Conservation (phyloP, 2,113 vertebrate species). For the Gila orcuttii region DNA sequence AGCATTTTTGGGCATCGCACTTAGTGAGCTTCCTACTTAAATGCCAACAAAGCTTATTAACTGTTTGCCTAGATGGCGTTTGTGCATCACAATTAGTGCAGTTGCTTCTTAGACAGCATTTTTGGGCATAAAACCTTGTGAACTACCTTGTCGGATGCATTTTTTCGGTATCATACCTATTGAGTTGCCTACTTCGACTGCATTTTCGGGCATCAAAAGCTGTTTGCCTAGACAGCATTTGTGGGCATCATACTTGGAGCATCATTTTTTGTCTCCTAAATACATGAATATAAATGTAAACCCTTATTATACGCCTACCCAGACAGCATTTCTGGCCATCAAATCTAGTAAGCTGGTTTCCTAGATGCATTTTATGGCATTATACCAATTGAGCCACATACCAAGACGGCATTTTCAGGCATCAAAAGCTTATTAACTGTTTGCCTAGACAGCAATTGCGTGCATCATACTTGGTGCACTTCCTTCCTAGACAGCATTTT, state of each 20-base stretch:
- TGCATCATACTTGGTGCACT: background rate
- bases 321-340: background rate
- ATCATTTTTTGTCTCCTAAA: background rate
- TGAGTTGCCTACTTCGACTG: background rate
- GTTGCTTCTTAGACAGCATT: background rate
- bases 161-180: background rate
- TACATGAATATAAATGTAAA: background rate
- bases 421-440: background rate
- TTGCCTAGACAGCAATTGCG: background rate
- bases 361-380: background rate
- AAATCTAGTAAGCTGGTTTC: background rate
- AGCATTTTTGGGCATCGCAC: background rate
- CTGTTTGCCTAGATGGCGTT: background rate
- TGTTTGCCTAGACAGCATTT: background rate
- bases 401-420: slow-evolving; percentile 3
- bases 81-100: background rate
- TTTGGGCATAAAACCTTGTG: background rate
- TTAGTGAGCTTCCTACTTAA: background rate
- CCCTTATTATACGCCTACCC: background rate
- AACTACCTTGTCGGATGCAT: background rate
- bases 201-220: background rate
- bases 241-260: no score
- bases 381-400: background rate
- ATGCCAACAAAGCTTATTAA: background rate
- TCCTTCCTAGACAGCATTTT: background rate